Base-by-base conservation (phyloP, 2,888 invertebrate genomes). In the Synergus gifuensis region DNA sequence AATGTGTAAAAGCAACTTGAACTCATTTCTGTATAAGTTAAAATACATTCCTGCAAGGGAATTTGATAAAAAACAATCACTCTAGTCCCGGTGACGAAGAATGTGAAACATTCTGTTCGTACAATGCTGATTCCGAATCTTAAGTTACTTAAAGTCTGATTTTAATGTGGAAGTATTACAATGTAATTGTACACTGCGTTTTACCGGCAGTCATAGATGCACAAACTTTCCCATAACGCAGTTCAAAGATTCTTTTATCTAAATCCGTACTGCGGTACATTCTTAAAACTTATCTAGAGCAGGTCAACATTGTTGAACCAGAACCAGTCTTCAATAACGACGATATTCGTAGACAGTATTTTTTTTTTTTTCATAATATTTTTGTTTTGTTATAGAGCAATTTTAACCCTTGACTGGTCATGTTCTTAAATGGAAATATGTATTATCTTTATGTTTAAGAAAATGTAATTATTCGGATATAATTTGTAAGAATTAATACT, bases 11-110 rank as follows among this genome's bases (percentile, higher is more conserved):
- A 77, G 82, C 60, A 82, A 79, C 76, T 76, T 79, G 78, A 80
- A 78, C 64, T 81, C 78, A 77, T 83, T 85, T 88, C 87, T 86
- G 86, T 86, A 54, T 54, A 84, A 86, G 82, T 85, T 86, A 77
- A 85, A 84, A 83, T 86, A 88, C 88, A 88, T 88, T 88, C 88
- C 88, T 87, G 86, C 82, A 85, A 85, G 81, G 79, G 79, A 82
- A 86, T 84, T 83, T 83, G 81, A 81, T 79, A 83, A 83, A 83
- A 78, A 79, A 73, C 7, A 78, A 79, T 18, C 49, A 54, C 28
- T 36, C 49, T 36, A 54, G 54, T 36, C 49, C 46, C 36, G 18
- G 54, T 73, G 36, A 49, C 54, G 28, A 73, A 49, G 54, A 73
- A 28, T 73, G 73, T 54, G 73, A 73, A 73, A 54, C n/a, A 40